A percentile compares a stretch with the other conserved stretches of the same genome.
phyloP scores from a whole-genome alignment of 2,797 vertebrate genomes.

The Serranus cabrilla region DNA sequence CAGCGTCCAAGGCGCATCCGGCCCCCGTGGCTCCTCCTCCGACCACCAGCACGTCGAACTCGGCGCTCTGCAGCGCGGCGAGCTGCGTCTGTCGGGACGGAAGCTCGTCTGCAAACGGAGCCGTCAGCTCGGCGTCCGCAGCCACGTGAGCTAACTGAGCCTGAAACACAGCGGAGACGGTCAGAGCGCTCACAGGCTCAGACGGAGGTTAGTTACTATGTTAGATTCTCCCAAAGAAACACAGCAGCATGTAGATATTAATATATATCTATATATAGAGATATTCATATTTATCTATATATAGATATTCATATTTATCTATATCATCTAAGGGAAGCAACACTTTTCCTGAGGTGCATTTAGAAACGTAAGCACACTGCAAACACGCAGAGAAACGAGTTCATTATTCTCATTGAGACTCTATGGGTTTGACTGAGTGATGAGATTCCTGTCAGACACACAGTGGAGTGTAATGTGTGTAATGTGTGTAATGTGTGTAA shows the following conservation, averaged over 20 bases:
- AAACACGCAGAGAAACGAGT: too few relatives aligned
- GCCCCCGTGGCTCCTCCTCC: conserved; percentile 96
- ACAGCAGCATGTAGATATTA: background rate
- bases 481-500: too few relatives aligned
- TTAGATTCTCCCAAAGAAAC: background rate
- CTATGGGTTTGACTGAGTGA: conserved; percentile 46
- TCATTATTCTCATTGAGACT: conserved; percentile 59
- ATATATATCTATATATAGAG: too few relatives aligned
- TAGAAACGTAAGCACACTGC: conserved; percentile 56
- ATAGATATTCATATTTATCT: too few relatives aligned
- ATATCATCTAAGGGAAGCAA: conserved; percentile 48
- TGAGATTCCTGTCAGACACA: conserved; percentile 20
- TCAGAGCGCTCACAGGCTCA: too few relatives aligned
- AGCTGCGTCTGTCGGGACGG: conserved; percentile 91
- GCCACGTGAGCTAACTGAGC: conserved; percentile 85
- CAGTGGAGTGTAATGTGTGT: too few relatives aligned
- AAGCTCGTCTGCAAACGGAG: conserved; percentile 80
- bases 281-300: too few relatives aligned
- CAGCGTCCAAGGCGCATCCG: conserved; percentile 95
- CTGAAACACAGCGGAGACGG: conserved; percentile 71
- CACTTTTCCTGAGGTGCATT: conserved; percentile 39
- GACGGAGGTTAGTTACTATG: too few relatives aligned
- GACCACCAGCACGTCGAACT: conserved; percentile 94
- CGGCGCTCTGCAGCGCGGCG: conserved; percentile 79
- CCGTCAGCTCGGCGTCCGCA: conserved; percentile 83